Conservation (phyloP, 2,888 invertebrate genomes). For the Lucinisca nassula region DNA sequence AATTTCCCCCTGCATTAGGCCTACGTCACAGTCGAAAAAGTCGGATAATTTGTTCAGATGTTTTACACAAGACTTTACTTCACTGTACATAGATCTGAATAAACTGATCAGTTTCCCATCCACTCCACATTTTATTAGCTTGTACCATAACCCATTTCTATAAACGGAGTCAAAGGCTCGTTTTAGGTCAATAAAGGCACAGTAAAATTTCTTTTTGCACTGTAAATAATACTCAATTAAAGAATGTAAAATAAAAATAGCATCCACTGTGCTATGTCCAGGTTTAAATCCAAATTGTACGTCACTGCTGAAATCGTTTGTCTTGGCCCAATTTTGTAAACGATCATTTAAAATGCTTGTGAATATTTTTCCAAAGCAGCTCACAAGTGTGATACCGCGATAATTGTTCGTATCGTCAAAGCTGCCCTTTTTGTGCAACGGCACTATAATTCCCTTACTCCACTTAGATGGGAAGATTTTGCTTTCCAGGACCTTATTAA, state of each 20-base stretch:
- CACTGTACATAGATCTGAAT: neutral
- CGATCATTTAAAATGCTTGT: constrained; percentile 7
- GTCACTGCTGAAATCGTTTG: neutral
- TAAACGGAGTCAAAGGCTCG: too few relatives aligned
- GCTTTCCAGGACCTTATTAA: neutral
- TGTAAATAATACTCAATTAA: neutral
- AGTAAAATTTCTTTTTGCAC: neutral
- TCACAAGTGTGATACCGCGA: too few relatives aligned
- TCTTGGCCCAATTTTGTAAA: neutral
- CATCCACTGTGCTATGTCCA: neutral
- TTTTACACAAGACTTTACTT: constrained; percentile 3
- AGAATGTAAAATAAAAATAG: constrained; percentile 1
- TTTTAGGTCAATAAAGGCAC: constrained; percentile 4
- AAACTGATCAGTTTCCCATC: neutral
- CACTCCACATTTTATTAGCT: neutral
- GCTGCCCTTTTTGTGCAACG: neutral
- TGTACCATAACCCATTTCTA: constrained; percentile 8
- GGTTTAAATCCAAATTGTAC: constrained; percentile 3
- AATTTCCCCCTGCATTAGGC: neutral
- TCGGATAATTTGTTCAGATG: neutral
- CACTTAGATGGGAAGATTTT: constrained; percentile 4
- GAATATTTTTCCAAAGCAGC: constrained; percentile 13
- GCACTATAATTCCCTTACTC: neutral
- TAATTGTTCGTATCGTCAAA: too few relatives aligned
- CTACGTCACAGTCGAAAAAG: constrained; percentile 6